Evolutionary conservation across 2,888 invertebrate genomes (phyloP), one percentile per base, ranked within the genome.

Genomic region (Drosophila algonquin): DNA sequence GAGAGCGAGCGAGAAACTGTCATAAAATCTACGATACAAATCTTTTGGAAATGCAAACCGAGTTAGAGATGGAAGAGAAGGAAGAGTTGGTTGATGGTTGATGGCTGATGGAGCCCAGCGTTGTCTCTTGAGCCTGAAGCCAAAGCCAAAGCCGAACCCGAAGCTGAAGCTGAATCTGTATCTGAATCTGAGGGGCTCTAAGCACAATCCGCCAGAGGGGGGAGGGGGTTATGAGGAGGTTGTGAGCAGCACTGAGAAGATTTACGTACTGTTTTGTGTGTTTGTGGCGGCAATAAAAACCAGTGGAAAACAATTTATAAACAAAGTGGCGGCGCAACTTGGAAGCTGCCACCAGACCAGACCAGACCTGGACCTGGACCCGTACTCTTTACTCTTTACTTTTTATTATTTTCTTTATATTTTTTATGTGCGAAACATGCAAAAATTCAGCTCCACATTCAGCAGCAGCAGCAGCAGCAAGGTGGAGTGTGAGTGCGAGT

Each of bases 221-320:
- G 40, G 14, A 14, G 40, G 2, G 14, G 14, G 40, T 6, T n/a
- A n/a, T n/a, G n/a, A 14, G 2, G 40, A 10, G 32, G 32, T 30
- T 21, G 40, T 46, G 54, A 16, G 47, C 2, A 40, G 40, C 40
- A 40, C 30, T 10, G 16, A 16, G 35, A 75, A 77, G 80, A 77
- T 78, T 77, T 77, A 80, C 78, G 75, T 59, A 40, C 40, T n/a
- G 40, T 40, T 40, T 73, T 10, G 18, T 64, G 52, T 53, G 48
- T 61, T 40, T 60, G 47, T 63, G 59, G 75, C 45, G 54, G 65
- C 65, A 51, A 78, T 80, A 78, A 78, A 80, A 77, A 40, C 35
- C 78, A 80, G 81, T 78, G 67, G 24, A 69, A 75, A 80, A 73
- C 62, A 76, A 76, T 79, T 79, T 71, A 53, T 48, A 79, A 54